Evolutionary conservation across 2,797 vertebrate species (phyloP), one percentile per base, ranked within the genome.

Genomic region (Cyclura pinguis): DNA sequence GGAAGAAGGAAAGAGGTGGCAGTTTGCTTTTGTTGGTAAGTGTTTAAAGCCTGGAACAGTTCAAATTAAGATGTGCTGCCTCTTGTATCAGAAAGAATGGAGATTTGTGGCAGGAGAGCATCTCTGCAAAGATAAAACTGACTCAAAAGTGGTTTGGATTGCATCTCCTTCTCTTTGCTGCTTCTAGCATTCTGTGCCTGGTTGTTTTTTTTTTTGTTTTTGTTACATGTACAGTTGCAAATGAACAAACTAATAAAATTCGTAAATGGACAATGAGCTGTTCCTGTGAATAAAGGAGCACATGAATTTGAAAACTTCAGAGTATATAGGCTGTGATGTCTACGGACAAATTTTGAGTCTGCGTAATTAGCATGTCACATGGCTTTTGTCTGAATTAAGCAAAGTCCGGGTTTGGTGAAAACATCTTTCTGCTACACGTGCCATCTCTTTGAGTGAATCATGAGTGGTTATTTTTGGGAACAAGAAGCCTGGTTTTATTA

Each of bases 221-320:
- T 90, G 78, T 81, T 62, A 55, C 38, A 10, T 83, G 89, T 81
- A 76, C 84, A 86, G 50, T 74, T 80, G 55, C 55, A 52, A 82
- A 90, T 52, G 84, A 73, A 82, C 55, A 81, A 62, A 81, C 62
- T 5, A 90, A 87, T 86, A 82, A 90, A 78, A 86, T 73, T 57
- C 55, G 55, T 82, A 35, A 47, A 18, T 7, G 32, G 62, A 82
- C 14, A 55, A 27, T 20, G 4, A 24, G 67, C 22, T 35, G 13
- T 74, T 73, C 77, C 72, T 81, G 50, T 47, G 50, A 69, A 18
- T 35, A 38, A 32, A 47, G 35, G 64, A 7, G 1, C 29, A 16
- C 47, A 50, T 9, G 13, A 38, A 62, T 24, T 69, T n/a, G 20
- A 20, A 35, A 42, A 32, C 6, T 3, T 73, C 47, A n/a, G 24